These are phyloP conservation scores for Vandiemenella viatica DNA, from an alignment of 2,888 invertebrate genomes.

Conservation along the genomic window DNA sequence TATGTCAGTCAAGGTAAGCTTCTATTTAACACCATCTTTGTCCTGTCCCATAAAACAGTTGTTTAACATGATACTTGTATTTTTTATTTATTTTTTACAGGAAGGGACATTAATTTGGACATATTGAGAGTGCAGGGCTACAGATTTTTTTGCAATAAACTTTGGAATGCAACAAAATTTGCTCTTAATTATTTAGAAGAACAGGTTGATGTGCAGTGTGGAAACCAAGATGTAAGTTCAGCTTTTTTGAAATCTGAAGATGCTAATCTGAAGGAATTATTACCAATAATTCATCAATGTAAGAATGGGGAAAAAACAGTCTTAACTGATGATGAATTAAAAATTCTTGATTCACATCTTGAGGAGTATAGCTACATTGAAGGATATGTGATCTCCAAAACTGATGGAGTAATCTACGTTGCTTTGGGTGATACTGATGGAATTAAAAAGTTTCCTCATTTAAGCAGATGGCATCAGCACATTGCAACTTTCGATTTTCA, in stretches of 20 bases:
- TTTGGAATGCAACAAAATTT: conserved; percentile 98
- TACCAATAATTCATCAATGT: too few species aligned
- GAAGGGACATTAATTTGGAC: conserved; percentile 91
- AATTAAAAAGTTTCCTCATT: conserved; percentile 23
- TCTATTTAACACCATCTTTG: too few species aligned
- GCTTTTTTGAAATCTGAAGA: not conserved
- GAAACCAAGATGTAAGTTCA: conserved; percentile 4
- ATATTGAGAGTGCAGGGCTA: conserved; percentile 87
- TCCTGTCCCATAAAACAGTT: not conserved
- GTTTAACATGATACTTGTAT: not conserved
- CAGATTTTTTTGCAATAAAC: conserved; percentile 93
- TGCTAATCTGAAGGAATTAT: too few species aligned
- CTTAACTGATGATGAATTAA: conserved; percentile 6
- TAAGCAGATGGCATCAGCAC: conserved; percentile 31
- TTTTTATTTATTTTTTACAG: conserved; percentile 25
- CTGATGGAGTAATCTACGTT: conserved; percentile 26
- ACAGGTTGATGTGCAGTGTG: conserved; percentile 17
- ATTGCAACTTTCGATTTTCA: conserved; percentile 24
- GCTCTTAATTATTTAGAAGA: conserved; percentile 39
- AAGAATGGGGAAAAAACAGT: not conserved
- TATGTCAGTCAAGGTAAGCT: conserved; percentile 58
- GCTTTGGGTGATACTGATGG: conserved; percentile 17
- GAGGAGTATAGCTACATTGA: conserved; percentile 29
- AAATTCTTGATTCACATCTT: conserved; percentile 28
- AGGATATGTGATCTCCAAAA: conserved; percentile 29